Evolutionary conservation across 2,797 vertebrate genomes (phyloP).

Genomic region (Furcifer pardalis): DNA sequence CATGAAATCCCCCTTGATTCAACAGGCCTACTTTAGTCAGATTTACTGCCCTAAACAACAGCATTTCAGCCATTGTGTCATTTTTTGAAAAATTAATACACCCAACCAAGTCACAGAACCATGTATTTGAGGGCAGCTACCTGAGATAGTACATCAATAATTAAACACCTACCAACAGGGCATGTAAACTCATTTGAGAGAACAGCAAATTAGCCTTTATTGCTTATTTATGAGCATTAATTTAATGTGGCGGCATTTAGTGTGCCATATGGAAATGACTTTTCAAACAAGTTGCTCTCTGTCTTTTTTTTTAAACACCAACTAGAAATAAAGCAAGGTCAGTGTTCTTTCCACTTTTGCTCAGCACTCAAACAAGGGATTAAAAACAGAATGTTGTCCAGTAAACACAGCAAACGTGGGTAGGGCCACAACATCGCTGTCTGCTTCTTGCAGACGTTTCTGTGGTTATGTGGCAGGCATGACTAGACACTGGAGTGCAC

Average conservation of each 20-base stretch:
- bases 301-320: conserved; percentile 10
- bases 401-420: too few relatives aligned
- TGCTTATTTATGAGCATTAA: conserved; percentile 23
- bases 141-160: not conserved
- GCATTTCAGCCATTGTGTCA: too few relatives aligned
- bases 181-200: not conserved
- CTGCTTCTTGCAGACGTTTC: too few relatives aligned
- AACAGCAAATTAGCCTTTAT: conserved; percentile 4
- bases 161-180: not conserved
- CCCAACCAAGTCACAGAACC: not conserved
- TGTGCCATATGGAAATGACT: not conserved
- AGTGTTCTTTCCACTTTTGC: not conserved
- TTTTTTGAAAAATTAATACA: not conserved
- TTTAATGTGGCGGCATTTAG: conserved; percentile 12
- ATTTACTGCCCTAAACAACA: too few relatives aligned
- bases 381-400: too few relatives aligned
- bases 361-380: not conserved
- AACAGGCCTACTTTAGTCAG: too few relatives aligned
- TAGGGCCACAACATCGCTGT: too few relatives aligned
- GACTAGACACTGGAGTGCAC: too few relatives aligned
- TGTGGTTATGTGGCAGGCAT: too few relatives aligned
- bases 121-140: not conserved
- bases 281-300: conserved; percentile 2
- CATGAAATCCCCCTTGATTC: too few relatives aligned
- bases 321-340: conserved; percentile 5